phyloP scores from a whole-genome alignment of 2,113 vertebrate genomes.

The Lepisosteus osseus region DNA sequence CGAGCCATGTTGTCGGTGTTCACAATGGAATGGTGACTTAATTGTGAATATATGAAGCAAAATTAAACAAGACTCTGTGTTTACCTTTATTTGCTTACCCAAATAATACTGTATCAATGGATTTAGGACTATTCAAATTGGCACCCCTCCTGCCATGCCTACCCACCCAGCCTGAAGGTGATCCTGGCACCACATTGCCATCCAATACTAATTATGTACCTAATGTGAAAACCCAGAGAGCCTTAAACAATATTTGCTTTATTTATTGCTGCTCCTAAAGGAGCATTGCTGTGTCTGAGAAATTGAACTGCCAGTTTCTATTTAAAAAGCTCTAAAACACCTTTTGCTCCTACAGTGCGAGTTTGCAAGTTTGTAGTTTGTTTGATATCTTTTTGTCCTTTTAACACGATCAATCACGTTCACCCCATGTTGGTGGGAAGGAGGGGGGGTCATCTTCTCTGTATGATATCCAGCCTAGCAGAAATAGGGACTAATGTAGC shows the following conservation, averaged over 20 bases:
- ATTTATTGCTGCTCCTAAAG: slow-evolving; percentile 19
- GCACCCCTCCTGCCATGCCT: neutral
- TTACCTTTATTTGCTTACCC: no score
- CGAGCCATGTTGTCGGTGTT: no score
- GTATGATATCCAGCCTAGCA: neutral
- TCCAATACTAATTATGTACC: slow-evolving; percentile 12
- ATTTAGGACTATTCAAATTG: neutral
- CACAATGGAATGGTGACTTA: no score
- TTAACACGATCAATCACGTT: neutral
- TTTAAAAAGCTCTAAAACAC: slow-evolving; percentile 24
- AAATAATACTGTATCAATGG: no score
- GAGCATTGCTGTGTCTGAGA: slow-evolving; percentile 9
- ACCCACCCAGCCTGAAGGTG: slow-evolving; percentile 12
- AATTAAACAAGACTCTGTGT: no score
- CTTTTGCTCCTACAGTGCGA: slow-evolving; percentile 14
- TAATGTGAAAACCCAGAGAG: slow-evolving; percentile 1
- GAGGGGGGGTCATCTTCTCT: neutral
- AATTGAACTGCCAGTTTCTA: slow-evolving; percentile 25
- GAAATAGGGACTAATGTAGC: no score
- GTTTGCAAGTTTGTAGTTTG: slow-evolving; percentile 1
- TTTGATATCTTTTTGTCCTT: slow-evolving; percentile 9
- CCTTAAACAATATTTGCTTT: neutral
- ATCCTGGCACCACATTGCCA: neutral
- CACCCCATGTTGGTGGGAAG: neutral
- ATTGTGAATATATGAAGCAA: no score